These are phyloP conservation scores for Candoia aspera DNA, from an alignment of 2,113 vertebrate genomes.

Conservation along the genomic window DNA sequence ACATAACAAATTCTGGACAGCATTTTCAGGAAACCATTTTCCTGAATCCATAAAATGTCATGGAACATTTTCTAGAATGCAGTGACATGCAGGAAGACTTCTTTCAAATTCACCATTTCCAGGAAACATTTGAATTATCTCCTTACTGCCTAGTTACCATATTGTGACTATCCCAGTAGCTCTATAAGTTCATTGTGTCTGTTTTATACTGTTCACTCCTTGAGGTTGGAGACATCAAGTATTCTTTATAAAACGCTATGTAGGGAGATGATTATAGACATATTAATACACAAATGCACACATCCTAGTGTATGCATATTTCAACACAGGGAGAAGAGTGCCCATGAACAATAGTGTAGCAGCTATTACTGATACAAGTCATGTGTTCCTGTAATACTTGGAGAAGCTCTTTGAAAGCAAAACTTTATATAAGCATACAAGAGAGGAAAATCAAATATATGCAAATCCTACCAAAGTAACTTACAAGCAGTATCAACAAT, in stretches of 20 bases:
- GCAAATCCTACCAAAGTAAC: not conserved
- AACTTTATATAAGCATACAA: not conserved
- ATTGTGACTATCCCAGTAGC: not conserved
- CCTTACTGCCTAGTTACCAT: not conserved
- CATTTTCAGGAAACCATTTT: conserved; percentile 30
- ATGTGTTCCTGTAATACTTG: not conserved
- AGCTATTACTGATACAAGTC: not conserved
- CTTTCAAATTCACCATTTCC: not conserved
- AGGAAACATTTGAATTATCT: not conserved
- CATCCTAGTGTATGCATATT: not conserved
- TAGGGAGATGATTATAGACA: not conserved
- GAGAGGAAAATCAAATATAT: not conserved
- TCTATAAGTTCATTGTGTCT: not conserved
- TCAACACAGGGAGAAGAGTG: not conserved
- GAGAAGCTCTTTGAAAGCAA: not conserved
- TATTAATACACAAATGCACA: not conserved
- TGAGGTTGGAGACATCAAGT: not conserved
- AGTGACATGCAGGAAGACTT: not conserved
- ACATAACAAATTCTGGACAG: conserved; percentile 17
- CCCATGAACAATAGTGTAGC: not conserved
- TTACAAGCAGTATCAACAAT: not conserved
- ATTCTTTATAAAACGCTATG: not conserved
- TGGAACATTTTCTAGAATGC: conserved; percentile 14
- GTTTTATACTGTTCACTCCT: not conserved
- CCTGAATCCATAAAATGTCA: conserved; percentile 24